Conservation (phyloP, 2,888 invertebrate genomes). For the Amaurobius ferox region DNA sequence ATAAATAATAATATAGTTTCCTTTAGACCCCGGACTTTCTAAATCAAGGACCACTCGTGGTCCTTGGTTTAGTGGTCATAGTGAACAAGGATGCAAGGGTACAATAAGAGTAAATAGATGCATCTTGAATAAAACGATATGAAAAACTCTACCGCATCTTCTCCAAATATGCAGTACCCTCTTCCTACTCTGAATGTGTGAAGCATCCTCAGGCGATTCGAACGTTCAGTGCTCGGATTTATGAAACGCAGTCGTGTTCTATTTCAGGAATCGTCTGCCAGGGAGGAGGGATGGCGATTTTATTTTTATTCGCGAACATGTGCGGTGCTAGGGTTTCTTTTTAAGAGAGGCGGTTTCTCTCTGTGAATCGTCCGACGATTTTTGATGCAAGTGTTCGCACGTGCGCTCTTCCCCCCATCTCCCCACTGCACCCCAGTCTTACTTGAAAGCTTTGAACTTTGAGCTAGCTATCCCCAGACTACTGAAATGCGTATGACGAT, state of each 20-base stretch:
- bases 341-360: constrained; percentile 5
- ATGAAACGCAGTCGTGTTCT: constrained; percentile 27
- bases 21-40: too few species aligned
- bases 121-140: too few species aligned
- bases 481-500: too few species aligned
- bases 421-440: neutral
- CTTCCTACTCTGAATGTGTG: neutral
- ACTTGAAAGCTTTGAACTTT: neutral
- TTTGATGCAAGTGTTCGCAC: constrained; percentile 48
- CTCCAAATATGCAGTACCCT: constrained; percentile 7
- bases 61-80: too few species aligned
- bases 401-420: neutral
- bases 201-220: neutral
- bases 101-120: too few species aligned
- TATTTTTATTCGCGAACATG: constrained; percentile 47
- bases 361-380: constrained; percentile 20
- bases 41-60: too few species aligned
- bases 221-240: neutral
- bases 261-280: constrained; percentile 2
- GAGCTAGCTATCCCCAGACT: neutral
- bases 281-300: constrained; percentile 34
- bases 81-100: too few species aligned
- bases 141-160: neutral
- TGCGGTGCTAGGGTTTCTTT: constrained; percentile 19
- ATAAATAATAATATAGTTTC: too few species aligned